Evolutionary conservation across 2,113 vertebrate species (phyloP).

Genomic region (Anhinga anhinga): DNA sequence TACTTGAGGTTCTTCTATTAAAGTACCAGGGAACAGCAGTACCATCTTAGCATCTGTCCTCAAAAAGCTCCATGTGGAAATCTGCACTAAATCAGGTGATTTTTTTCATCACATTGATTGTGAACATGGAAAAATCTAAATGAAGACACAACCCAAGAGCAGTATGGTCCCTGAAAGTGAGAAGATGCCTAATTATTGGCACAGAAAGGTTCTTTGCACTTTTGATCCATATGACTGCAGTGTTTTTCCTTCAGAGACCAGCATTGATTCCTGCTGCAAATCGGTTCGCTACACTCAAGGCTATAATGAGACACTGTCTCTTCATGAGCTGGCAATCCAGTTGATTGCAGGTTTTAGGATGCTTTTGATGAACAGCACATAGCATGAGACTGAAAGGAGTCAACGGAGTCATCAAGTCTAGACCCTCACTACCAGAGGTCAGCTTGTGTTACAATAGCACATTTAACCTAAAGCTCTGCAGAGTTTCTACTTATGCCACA

Average conservation of each 20-base stretch:
- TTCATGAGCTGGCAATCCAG: neutral
- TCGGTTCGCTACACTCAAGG: neutral
- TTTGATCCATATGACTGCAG: neutral
- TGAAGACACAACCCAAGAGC: neutral
- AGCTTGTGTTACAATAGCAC: accelerated
- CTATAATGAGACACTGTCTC: neutral
- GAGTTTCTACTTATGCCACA: neutral
- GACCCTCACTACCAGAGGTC: neutral
- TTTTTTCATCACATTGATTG: too few species aligned
- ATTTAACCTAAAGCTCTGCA: neutral
- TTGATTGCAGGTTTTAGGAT: neutral
- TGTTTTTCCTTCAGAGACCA: neutral
- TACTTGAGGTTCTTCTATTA: neutral
- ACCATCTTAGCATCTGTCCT: neutral
- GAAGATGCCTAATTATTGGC: neutral
- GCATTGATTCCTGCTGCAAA: neutral
- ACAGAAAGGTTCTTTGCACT: neutral
- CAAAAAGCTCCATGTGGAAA: neutral
- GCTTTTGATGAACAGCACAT: neutral
- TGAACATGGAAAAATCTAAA: neutral
- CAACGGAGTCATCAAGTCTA: neutral
- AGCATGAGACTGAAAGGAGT: neutral
- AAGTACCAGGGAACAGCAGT: neutral
- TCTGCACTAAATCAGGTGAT: neutral
- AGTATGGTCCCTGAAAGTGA: neutral